Evolutionary conservation across 1,140 invertebrate genomes (phyloP), one percentile per base, ranked within the genome.

Genomic region (Gonatopus flavifemur): DNA sequence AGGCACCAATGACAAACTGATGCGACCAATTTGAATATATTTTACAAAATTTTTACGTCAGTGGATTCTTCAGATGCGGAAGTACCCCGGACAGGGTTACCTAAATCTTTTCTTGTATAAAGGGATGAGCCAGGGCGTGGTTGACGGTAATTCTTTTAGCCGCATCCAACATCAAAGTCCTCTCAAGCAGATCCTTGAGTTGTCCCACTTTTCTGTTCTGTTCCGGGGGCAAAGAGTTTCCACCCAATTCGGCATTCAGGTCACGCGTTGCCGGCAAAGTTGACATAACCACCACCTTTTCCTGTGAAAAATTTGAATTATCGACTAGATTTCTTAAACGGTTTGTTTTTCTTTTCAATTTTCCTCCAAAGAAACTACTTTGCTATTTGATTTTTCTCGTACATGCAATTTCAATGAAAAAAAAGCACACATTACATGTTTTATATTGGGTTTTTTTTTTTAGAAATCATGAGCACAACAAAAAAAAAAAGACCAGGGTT

Each of bases 201-300:
- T 99, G 96, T 3, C 83, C 83, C 1, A 96, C 91, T 80, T 97
- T 97, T 42, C 89, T 84, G 46, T 89, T 82, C 66, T 96, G 94
- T 52, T 96, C 90, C 5, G 92, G 82, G 0, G 94, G 94, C 39
- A 98, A 76, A 3, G 90, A 80, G 64, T 93, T 93, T 63, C 92
- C 88, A 41, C 88, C 88, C 18, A 99, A 79, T 70, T 99, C 96
- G 0, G 86, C 75, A 46, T 89, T 83, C 35, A 99, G 78, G 72
- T 97, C 94, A 12, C 95, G 82, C 1, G 83, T 87, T 1, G 90
- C 82, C 60, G 92, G 90, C 9, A 98, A 87, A n/a, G 92, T 92
- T 1, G 91, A 89, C 84, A 98, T 89, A 8, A 94, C 87, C 8
- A 97, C 94, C 30, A 98, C 82, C 80, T 99, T 99, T 74, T 98